phyloP scores from a whole-genome alignment of 2,888 invertebrate genomes.

The Aporophyla lueneburgensis region DNA sequence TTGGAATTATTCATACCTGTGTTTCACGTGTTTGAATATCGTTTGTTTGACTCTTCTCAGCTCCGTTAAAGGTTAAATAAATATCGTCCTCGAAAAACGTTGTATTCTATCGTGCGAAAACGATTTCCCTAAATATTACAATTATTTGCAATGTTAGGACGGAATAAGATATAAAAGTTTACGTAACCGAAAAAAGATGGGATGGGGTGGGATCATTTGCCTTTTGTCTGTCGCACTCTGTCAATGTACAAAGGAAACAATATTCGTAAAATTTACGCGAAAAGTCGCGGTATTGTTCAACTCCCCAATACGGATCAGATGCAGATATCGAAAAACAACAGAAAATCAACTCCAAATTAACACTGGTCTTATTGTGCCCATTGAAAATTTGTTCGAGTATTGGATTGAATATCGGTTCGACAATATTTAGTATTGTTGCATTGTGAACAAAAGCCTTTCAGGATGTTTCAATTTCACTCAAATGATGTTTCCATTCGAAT shows the following conservation, averaged over 20 bases:
- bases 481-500: neutral
- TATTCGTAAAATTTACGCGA: constrained; percentile 70
- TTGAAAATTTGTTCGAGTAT: neutral
- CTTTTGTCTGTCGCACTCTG: constrained; percentile 63
- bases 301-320: constrained; percentile 61
- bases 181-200: constrained; percentile 38
- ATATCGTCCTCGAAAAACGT: constrained; percentile 33
- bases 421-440: neutral
- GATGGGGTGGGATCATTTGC: constrained; percentile 54
- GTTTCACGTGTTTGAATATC: constrained; percentile 51
- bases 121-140: constrained; percentile 42
- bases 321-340: constrained; percentile 54
- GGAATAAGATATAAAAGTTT: constrained; percentile 47
- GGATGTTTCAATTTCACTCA: neutral
- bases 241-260: constrained; percentile 70
- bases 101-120: constrained; percentile 42
- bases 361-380: constrained; percentile 14
- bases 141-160: constrained; percentile 52
- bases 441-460: constrained; percentile 5
- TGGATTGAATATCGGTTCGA: neutral
- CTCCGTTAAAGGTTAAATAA: constrained; percentile 50
- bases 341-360: constrained; percentile 60
- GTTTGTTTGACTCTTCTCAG: constrained; percentile 47
- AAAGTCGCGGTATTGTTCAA: constrained; percentile 66
- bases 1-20: constrained; percentile 64